Percentiles rank a stretch among this genome's conserved stretches.
These are phyloP conservation scores for Montipora efflorescens DNA, from an alignment of 64 coral and sea anemone genomes.

Conservation along the genomic window DNA sequence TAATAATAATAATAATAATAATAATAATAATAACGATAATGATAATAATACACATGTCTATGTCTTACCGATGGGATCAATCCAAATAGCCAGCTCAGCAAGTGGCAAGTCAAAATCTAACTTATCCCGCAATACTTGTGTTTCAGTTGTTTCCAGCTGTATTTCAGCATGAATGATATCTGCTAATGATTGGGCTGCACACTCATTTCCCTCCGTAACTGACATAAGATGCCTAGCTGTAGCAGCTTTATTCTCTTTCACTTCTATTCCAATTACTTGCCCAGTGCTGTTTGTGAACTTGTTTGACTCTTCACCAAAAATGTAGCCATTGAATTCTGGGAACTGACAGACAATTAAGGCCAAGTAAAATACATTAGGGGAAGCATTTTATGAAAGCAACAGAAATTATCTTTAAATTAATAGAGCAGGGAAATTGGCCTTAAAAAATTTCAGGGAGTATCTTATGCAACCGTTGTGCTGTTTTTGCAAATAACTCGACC, in stretches of 20 bases:
- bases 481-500: too few relatives aligned
- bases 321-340: constrained; percentile 55
- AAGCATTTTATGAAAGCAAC: neutral
- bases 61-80: constrained; percentile 90
- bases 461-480: too few relatives aligned
- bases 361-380: too few relatives aligned
- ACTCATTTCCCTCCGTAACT: constrained; percentile 47
- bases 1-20: too few relatives aligned
- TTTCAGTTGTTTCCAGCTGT: neutral
- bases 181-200: constrained; percentile 52
- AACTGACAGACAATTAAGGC: constrained; percentile 43
- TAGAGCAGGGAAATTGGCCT: too few relatives aligned
- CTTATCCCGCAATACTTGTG: neutral
- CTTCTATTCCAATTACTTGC: constrained; percentile 59
- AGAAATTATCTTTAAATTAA: neutral
- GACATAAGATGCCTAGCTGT: constrained; percentile 47
- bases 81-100: constrained; percentile 79
- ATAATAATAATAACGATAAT: too few relatives aligned
- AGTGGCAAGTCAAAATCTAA: constrained; percentile 50
- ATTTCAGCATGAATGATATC: constrained; percentile 73
- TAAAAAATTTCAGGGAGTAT: too few relatives aligned
- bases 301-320: constrained; percentile 88
- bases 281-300: constrained; percentile 74
- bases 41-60: neutral
- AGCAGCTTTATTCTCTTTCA: constrained; percentile 8